Evolutionary conservation across 2,797 vertebrate species (phyloP).

Genomic region (Falco rusticolus): DNA sequence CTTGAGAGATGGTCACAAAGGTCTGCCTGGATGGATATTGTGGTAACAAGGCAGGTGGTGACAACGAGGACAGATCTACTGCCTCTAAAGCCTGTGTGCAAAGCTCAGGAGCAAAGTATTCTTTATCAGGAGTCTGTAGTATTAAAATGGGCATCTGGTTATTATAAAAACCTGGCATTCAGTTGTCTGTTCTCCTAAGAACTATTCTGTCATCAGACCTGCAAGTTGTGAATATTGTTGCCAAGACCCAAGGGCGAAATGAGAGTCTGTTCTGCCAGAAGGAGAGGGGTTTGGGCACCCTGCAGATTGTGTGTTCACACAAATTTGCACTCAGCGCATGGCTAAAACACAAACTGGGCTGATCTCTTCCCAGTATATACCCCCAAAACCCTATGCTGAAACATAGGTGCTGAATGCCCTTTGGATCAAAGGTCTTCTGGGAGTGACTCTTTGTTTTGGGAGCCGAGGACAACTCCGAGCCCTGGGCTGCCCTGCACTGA

Average conservation of each 20-base stretch:
- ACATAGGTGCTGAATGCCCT: neutral
- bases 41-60: neutral
- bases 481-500: neutral
- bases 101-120: neutral
- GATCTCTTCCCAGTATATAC: neutral
- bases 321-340: neutral
- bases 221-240: neutral
- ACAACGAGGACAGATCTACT: neutral
- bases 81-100: neutral
- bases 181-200: neutral
- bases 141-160: neutral
- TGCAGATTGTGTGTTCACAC: neutral
- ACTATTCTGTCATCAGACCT: neutral
- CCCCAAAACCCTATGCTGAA: neutral
- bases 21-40: neutral
- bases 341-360: neutral
- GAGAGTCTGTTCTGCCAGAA: neutral
- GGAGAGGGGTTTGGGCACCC: neutral
- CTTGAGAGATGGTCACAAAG: neutral
- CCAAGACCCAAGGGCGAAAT: neutral
- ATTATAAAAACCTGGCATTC: neutral
- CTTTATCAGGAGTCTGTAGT: neutral
- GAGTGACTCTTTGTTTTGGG: neutral
- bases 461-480: neutral
- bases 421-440: neutral